Base-by-base conservation (phyloP, 1,140 invertebrate genomes). In the Samia ricini region DNA sequence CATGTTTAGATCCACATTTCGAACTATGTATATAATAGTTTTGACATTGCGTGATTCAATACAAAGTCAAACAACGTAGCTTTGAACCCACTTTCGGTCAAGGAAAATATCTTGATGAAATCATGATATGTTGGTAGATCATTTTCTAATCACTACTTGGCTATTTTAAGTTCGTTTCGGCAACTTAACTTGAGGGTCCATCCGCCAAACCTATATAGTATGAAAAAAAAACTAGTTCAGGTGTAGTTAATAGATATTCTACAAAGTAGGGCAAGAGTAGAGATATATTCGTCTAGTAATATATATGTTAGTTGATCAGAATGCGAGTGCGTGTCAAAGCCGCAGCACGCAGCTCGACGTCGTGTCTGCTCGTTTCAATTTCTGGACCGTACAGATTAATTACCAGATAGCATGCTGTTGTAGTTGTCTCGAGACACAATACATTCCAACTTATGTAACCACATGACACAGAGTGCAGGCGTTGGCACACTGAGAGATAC, bases 391-490 rank as follows among this genome's bases (percentile, higher is more conserved):
- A 56, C 36, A 76, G 76, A 79, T 79, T 81, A 81, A 81, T 81
- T 81, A 76, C 67, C 42, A 56, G 76, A 81, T 77, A 77, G 74
- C 74, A 68, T 76, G 75, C 59, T 63, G 70, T 69, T 75, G 75
- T 58, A 61, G 70, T 69, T 75, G 68, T 79, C 66, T 72, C 74
- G n/a, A 74, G 72, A 72, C 79, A 78, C 74, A 80, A 78, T 76
- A 72, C 54, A 26, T 42, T 56, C 26, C 42, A 29, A 56, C 23
- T 76, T 76, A 76, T 74, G 59, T 74, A 79, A 76, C 22, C 24
- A 59, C 49, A 58, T 51, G 60, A 33, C 36, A 56, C 58, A 48
- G 15, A 15, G n/a, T 66, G 23, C 55, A 42, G 63, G 6, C 20
- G 7, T 54, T 59, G 59, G 52, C 56, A 66, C 63, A 74, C 69